Conservation (phyloP, 1,140 invertebrate genomes). For the Penaeus japonicus region DNA sequence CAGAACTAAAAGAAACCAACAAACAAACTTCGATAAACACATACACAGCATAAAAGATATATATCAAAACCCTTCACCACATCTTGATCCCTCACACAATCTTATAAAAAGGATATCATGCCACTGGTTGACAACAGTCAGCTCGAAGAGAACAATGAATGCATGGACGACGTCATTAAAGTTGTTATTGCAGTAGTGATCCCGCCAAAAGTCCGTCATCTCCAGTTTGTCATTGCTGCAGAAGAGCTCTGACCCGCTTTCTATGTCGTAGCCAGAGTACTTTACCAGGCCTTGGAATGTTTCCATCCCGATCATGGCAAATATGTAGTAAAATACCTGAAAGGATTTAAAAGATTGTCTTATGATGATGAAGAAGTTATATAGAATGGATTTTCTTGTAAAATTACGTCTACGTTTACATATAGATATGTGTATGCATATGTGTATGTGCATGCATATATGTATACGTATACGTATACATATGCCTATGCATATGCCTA, state of each 20-base stretch:
- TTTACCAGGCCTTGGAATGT: constrained; percentile 66
- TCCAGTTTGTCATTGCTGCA: constrained; percentile 66
- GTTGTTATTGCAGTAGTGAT: constrained; percentile 69
- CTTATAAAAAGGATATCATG: constrained; percentile 66
- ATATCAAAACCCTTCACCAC: background rate
- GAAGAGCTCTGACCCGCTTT: constrained; percentile 59
- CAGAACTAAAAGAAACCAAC: background rate
- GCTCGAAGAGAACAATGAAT: constrained; percentile 68
- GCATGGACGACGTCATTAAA: constrained; percentile 67
- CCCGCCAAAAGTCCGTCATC: constrained; percentile 64
- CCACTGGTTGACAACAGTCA: constrained; percentile 71
- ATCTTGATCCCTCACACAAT: background rate
- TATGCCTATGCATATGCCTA: no score
- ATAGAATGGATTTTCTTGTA: background rate
- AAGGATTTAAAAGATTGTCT: background rate
- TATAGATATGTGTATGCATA: background rate
- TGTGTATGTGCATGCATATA: no score
- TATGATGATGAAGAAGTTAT: background rate
- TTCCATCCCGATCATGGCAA: constrained; percentile 70
- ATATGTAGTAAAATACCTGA: constrained; percentile 68
- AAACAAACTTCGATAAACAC: background rate
- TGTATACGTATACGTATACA: no score
- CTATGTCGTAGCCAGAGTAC: constrained; percentile 61
- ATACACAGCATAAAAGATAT: background rate
- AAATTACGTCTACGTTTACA: background rate